Evolutionary conservation across 2,888 invertebrate species (phyloP).

Genomic region (Cetonia aurata): DNA sequence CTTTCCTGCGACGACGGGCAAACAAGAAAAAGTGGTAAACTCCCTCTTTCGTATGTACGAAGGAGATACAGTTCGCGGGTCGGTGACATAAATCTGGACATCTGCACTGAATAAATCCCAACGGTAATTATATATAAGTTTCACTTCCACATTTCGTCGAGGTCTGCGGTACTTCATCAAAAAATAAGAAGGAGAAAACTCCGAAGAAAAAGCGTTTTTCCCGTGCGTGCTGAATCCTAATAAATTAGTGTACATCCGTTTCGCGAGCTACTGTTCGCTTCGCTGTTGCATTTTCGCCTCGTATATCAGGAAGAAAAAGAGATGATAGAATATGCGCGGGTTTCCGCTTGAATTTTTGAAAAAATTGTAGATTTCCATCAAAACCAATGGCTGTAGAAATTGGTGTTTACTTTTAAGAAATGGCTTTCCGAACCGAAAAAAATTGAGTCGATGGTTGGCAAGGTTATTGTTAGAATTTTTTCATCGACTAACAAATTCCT

Average conservation of each 20-base stretch:
- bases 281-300: conserved; percentile 19
- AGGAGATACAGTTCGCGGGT: conserved; percentile 21
- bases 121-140: conserved; percentile 40
- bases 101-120: conserved; percentile 36
- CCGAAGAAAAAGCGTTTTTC: conserved; percentile 29
- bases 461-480: too few relatives aligned
- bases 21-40: conserved; percentile 30
- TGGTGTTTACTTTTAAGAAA: too few relatives aligned
- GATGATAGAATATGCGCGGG: too few relatives aligned
- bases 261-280: conserved; percentile 24
- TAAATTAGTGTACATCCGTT: conserved; percentile 34
- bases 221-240: conserved; percentile 33
- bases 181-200: conserved; percentile 20
- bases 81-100: conserved; percentile 32
- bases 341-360: too few relatives aligned
- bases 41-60: conserved; percentile 28
- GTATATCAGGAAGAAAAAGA: too few relatives aligned
- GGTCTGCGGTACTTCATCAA: conserved; percentile 29
- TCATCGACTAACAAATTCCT: too few relatives aligned
- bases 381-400: too few relatives aligned
- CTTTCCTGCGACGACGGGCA: background rate
- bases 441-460: too few relatives aligned
- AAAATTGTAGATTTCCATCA: too few relatives aligned
- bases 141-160: conserved; percentile 32
- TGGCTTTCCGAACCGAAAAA: too few relatives aligned